A percentile compares a stretch with the other conserved stretches of the same genome.
Evolutionary conservation across 2,113 vertebrate species (phyloP).

Genomic region (Phalacrocorax aristotelis): DNA sequence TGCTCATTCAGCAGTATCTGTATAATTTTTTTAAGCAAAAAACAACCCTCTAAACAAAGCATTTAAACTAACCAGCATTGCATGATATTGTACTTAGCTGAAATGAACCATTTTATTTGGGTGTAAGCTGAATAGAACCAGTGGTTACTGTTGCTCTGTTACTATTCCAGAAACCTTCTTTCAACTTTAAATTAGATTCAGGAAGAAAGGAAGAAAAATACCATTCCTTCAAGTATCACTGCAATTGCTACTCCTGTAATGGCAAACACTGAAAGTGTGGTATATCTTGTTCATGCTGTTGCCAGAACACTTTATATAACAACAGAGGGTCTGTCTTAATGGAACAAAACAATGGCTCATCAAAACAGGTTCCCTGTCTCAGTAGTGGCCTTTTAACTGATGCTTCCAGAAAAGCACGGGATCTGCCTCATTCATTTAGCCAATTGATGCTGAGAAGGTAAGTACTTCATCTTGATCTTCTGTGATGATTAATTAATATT

Average conservation of each 20-base stretch:
- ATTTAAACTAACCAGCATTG: conserved; percentile 54
- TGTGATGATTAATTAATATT: not conserved
- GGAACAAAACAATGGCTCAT: conserved; percentile 17
- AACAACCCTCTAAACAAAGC: conserved; percentile 65
- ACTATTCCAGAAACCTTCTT: conserved; percentile 30
- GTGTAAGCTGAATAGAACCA: conserved; percentile 10
- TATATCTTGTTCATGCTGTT: not conserved
- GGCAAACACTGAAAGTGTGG: not conserved
- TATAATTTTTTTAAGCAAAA: conserved; percentile 57
- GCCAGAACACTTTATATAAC: not conserved
- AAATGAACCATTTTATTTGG: conserved; percentile 53
- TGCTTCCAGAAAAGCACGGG: not conserved
- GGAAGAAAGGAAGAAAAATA: conserved; percentile 27
- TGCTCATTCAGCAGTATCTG: conserved; percentile 65
- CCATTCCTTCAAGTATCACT: conserved; percentile 3
- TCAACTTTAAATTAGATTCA: conserved; percentile 48
- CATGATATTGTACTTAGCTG: conserved; percentile 51
- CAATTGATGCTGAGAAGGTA: not conserved
- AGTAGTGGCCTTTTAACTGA: not conserved
- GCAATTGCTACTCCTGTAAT: conserved; percentile 22
- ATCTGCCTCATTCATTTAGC: not conserved
- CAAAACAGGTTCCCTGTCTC: not conserved
- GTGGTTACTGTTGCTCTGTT: conserved; percentile 32
- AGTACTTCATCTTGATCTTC: not conserved
- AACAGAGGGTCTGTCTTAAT: not conserved